Percentiles rank a stretch among this genome's conserved stretches.
These are phyloP conservation scores for Thaumatotibia leucotreta DNA, from an alignment of 1,140 invertebrate species.

Conservation along the genomic window DNA sequence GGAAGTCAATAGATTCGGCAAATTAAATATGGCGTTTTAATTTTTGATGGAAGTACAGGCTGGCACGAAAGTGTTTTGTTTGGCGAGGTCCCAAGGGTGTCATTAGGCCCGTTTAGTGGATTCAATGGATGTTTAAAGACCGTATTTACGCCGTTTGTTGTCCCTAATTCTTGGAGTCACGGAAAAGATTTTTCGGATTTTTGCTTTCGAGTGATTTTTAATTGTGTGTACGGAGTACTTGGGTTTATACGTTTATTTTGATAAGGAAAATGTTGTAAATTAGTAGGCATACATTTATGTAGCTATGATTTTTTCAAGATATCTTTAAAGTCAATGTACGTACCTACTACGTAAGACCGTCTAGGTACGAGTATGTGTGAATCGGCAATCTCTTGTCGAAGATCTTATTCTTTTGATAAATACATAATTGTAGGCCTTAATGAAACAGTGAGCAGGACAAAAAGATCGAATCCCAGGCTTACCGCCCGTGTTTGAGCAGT, in stretches of 20 bases:
- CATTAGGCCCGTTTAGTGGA: background rate
- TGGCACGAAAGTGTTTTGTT: background rate
- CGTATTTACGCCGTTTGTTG: constrained; percentile 6
- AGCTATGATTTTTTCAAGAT: too few relatives aligned
- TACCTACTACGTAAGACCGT: too few relatives aligned
- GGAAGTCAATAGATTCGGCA: too few relatives aligned
- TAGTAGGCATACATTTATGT: too few relatives aligned
- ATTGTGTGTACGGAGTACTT: background rate
- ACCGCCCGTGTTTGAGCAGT: too few relatives aligned
- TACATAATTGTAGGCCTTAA: too few relatives aligned
- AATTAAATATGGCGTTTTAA: constrained; percentile 20
- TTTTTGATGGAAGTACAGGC: constrained; percentile 15
- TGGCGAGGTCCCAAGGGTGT: background rate
- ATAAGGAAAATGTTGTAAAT: background rate
- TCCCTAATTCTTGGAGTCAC: background rate
- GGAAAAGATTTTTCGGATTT: background rate
- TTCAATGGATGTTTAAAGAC: constrained; percentile 6
- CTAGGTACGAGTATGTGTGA: too few relatives aligned
- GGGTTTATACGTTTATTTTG: background rate
- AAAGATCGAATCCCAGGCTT: too few relatives aligned
- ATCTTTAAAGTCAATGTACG: too few relatives aligned
- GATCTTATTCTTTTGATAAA: too few relatives aligned
- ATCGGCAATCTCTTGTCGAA: too few relatives aligned
- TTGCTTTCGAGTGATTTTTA: background rate
- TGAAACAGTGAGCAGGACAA: too few relatives aligned